A percentile compares a stretch with the other conserved stretches of the same genome.
phyloP scores from a whole-genome alignment of 2,797 vertebrate species.

The Lerista edwardsae region DNA sequence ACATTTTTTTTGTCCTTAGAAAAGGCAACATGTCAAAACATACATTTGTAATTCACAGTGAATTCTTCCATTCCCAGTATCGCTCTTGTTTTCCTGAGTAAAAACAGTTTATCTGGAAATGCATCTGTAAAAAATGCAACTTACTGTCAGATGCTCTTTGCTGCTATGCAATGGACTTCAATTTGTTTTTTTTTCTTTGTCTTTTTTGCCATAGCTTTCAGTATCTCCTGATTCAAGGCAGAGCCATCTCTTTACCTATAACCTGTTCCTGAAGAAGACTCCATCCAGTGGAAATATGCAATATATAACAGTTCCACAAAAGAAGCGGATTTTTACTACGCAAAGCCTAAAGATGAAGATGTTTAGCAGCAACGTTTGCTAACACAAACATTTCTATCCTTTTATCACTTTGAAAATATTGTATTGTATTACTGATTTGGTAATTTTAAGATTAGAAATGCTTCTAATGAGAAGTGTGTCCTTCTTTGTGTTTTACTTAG shows the following conservation, averaged over 20 bases:
- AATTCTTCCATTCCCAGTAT: no score
- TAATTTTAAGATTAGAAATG: neutral
- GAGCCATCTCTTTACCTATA: constrained; percentile 54
- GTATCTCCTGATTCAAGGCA: constrained; percentile 32
- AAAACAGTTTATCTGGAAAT: neutral
- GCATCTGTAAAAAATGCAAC: no score
- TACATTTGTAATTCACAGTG: no score
- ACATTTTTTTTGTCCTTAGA: no score
- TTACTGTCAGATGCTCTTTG: neutral
- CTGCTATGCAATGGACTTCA: neutral
- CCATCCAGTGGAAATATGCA: constrained; percentile 27
- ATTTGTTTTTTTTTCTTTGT: neutral
- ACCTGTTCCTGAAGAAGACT: constrained; percentile 62
- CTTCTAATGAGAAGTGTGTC: neutral
- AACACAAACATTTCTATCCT: constrained; percentile 26
- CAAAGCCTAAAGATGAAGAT: constrained; percentile 63
- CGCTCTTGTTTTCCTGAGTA: no score
- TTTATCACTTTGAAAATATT: neutral
- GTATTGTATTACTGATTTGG: constrained; percentile 40
- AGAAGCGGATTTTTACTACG: constrained; percentile 56
- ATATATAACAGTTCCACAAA: constrained; percentile 54
- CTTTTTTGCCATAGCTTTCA: constrained; percentile 59
- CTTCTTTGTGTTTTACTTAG: constrained; percentile 1
- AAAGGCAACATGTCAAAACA: no score
- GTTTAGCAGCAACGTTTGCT: constrained; percentile 65